Evolutionary conservation across 2,797 vertebrate genomes (phyloP).

Genomic region (Semaprochilodus insignis): DNA sequence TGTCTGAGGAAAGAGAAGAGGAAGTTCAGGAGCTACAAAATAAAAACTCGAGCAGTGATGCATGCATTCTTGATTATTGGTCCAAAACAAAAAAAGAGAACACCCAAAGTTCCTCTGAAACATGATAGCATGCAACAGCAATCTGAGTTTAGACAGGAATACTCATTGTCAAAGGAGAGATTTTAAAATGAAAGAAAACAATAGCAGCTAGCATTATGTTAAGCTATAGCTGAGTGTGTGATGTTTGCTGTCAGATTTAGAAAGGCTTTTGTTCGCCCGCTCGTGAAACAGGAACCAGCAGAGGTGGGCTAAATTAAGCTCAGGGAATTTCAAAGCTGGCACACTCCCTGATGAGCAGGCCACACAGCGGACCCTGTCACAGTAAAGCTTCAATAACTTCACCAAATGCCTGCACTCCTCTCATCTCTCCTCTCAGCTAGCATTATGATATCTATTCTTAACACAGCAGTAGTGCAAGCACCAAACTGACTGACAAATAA

Average conservation of each 20-base stretch:
- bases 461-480: background rate
- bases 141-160: background rate
- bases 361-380: conserved; percentile 63
- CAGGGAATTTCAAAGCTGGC: conserved; percentile 77
- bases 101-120: background rate
- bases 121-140: background rate
- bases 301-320: conserved; percentile 79
- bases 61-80: background rate
- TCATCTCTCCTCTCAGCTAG: conserved; percentile 13
- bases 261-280: conserved; percentile 69
- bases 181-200: conserved; percentile 10
- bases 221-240: conserved; percentile 27
- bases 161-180: background rate
- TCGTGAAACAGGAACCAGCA: conserved; percentile 80
- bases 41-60: background rate
- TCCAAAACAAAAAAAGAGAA: background rate
- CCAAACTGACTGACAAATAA: conserved; percentile 1
- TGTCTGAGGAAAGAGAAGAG: conserved; percentile 65
- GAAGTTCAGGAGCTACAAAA: background rate
- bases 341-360: conserved; percentile 70
- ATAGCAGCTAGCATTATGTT: conserved; percentile 10
- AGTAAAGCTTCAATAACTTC: conserved; percentile 62
- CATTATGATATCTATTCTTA: conserved; percentile 28
- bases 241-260: conserved; percentile 63
- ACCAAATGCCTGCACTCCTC: conserved; percentile 63